Evolutionary conservation across 2,888 invertebrate species (phyloP), one percentile per base, ranked within the genome.

Genomic region (Leptogaster cylindrica): DNA sequence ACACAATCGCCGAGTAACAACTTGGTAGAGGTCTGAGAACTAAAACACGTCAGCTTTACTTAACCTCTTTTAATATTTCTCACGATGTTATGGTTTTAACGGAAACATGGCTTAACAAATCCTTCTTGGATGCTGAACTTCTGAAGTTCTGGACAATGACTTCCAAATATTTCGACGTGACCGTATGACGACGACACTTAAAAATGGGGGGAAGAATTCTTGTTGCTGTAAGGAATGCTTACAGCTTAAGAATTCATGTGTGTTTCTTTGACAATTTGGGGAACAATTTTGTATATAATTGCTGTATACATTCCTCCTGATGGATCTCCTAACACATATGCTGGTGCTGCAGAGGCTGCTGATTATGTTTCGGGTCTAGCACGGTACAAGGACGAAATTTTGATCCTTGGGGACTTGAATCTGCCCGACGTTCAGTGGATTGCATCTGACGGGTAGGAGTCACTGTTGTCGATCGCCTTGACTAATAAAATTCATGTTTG

Each of bases 141-240:
- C n/a, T n/a, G n/a, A n/a, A n/a, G n/a, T n/a, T n/a, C n/a, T n/a
- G n/a, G n/a, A n/a, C n/a, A n/a, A n/a, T n/a, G n/a, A n/a, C n/a
- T n/a, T n/a, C n/a, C n/a, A n/a, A n/a, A n/a, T n/a, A n/a, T n/a
- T n/a, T n/a, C n/a, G n/a, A n/a, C n/a, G n/a, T n/a, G n/a, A n/a
- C n/a, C n/a, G n/a, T n/a, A n/a, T n/a, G n/a, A n/a, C n/a, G n/a
- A n/a, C n/a, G n/a, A n/a, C n/a, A n/a, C n/a, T n/a, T n/a, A n/a
- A n/a, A n/a, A n/a, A n/a, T n/a, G n/a, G n/a, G n/a, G n/a, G n/a
- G n/a, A n/a, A n/a, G n/a, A n/a, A n/a, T n/a, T n/a, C n/a, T n/a
- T n/a, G n/a, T n/a, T n/a, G n/a, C n/a, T n/a, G n/a, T 36, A n/a
- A 36, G 36, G 14, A 36, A 36, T 36, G 36, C n/a, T 36, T 36